Evolutionary conservation across 2,888 invertebrate species (phyloP), one percentile per base, ranked within the genome.

Genomic region (Tyria jacobaeae): DNA sequence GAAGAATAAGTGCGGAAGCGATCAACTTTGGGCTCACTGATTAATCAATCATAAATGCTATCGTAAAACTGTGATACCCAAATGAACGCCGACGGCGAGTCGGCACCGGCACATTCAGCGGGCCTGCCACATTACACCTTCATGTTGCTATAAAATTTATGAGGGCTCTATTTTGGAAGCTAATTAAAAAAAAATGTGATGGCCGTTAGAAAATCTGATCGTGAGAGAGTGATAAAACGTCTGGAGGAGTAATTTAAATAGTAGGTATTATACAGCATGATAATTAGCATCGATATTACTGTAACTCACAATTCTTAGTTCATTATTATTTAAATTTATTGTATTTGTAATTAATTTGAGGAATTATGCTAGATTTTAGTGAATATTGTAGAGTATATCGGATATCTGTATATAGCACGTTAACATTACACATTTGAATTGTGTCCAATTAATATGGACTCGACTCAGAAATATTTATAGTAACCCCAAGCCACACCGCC

Each of bases 91-190:
- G 80, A 78, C 81, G 83, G 83, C 84, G 74, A 70, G 59, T 55
- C 55, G 55, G 54, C 39, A 25, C 70, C 68, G 67, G 71, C 71
- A 70, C 68, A 63, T 63, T 71, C 77, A 73, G 69, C 78, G 70
- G 66, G 69, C 75, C 68, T 61, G 75, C 79, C 75, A 81, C 85
- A 81, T 84, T 86, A 83, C 83, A 84, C 83, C 84, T 87, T 81
- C 77, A 82, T 85, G 83, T 87, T 84, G 89, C 87, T 87, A 89
- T 91, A 91, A 92, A 91, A 89, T 92, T 92, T 92, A 92, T 91
- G 85, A 83, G 83, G 87, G 86, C 86, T 87, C 88, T 87, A 91
- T 90, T 91, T 92, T 90, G 84, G 88, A 85, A 88, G 87, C 90
- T 90, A 90, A 91, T 92, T 92, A 91, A 92, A 89, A 84, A n/a